Evolutionary conservation across 2,797 vertebrate genomes (phyloP), one percentile per base, ranked within the genome.

Genomic region (Anguilla anguilla): DNA sequence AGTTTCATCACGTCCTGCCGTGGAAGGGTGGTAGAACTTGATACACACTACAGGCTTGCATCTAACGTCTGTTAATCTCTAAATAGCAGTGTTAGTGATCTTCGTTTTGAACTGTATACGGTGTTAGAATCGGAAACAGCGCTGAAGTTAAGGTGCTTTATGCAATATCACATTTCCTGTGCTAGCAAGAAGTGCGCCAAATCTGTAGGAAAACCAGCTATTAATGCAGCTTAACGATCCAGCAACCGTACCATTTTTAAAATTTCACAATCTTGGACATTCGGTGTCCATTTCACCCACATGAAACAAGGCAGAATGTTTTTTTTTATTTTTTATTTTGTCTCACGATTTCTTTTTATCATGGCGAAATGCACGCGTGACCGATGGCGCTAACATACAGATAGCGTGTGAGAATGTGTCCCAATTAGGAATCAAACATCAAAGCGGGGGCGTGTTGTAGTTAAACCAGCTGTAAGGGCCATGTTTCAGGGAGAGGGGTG

Each of bases 211-310:
- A 77, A 77, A 35, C 72, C 15, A 11, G 11, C 31, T 15, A 17
- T 39, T 35, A 39, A 35, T 19, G 10, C 72, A 13, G 35, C 84
- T 87, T 84, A 90, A 95, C 93, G 94, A 92, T 92, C 91, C 93
- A 90, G 87, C 90, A 91, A 94, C 94, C 95, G 94, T 95, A 91
- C 89, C 86, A 89, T 87, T 89, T 90, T 89, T 89, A 64, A 35
- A 1, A 13, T 77, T 92, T 79, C 83, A 91, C 92, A 95, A 94
- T 95, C 93, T 92, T 92, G 87, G 83, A 82, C 88, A 86, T 57
- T 83, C 79, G 85, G 91, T 89, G 92, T 93, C 90, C 72, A 35
- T 77, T 77, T 77, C 17, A 17, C 3, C 13, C 35, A 72, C 69
- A 35, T 28, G 67, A 87, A 28, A 84, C 55, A 69, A 69, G n/a